Percentiles rank a stretch among this genome's conserved stretches.
These are phyloP conservation scores for Taenioides sp. DNA, from an alignment of 2,797 vertebrate genomes.

Conservation along the genomic window DNA sequence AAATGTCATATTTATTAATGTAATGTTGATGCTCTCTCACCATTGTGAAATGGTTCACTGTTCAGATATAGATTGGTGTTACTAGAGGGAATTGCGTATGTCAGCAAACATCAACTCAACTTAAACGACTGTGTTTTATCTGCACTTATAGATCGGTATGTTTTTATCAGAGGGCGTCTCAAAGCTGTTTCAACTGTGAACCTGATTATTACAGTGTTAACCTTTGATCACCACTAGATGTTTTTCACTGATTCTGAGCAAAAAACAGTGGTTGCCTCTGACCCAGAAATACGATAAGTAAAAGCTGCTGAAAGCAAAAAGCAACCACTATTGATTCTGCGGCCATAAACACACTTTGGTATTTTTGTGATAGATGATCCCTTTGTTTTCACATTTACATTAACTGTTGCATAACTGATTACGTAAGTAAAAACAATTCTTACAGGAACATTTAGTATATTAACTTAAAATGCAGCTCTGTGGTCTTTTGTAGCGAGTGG, in stretches of 20 bases:
- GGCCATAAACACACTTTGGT: background rate
- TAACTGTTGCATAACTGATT: background rate
- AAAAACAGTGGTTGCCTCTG: background rate
- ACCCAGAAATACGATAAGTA: background rate
- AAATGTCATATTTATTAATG: background rate
- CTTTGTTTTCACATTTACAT: background rate
- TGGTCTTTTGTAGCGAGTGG: background rate
- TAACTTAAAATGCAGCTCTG: background rate
- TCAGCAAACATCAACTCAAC: conserved; percentile 23
- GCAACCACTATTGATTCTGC: background rate
- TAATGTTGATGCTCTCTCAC: background rate
- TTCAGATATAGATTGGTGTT: background rate
- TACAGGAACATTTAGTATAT: background rate
- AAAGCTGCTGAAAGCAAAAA: background rate
- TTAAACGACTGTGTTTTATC: conserved; percentile 37
- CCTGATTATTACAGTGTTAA: conserved; percentile 19
- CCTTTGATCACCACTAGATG: conserved; percentile 48
- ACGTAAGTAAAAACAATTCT: background rate
- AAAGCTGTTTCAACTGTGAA: conserved; percentile 17
- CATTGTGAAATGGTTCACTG: background rate
- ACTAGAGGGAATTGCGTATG: background rate
- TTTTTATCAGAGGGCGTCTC: conserved; percentile 38
- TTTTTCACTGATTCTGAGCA: background rate
- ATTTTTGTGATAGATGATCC: background rate
- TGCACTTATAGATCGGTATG: conserved; percentile 11